A percentile compares a stretch with the other conserved stretches of the same genome.
Evolutionary conservation across 2,888 invertebrate species (phyloP).

Genomic region (Aplocera efformata): DNA sequence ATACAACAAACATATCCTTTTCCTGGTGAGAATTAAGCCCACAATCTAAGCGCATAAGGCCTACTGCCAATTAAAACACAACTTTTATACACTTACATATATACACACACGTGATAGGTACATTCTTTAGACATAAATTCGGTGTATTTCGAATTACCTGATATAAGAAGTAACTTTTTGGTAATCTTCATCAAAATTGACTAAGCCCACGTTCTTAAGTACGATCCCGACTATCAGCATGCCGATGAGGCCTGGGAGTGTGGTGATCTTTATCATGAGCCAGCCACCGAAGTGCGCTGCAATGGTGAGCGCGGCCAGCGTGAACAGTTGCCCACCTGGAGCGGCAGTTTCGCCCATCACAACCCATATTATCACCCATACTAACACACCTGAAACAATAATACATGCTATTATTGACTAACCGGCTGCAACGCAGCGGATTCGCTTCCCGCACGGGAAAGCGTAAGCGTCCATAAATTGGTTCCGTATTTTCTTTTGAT

Average conservation of each 20-base stretch:
- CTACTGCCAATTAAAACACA: too few species aligned
- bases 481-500: too few species aligned
- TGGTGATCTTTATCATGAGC: conserved; percentile 86
- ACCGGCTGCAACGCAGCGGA: too few species aligned
- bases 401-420: background rate
- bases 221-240: conserved; percentile 92
- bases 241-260: conserved; percentile 91
- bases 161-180: conserved; percentile 84
- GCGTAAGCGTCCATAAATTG: too few species aligned
- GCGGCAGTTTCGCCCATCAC: conserved; percentile 89
- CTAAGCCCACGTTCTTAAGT: conserved; percentile 85
- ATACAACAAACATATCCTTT: too few species aligned
- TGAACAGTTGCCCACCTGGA: conserved; percentile 91
- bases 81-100: too few species aligned
- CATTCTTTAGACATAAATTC: too few species aligned
- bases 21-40: too few species aligned
- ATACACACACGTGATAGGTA: too few species aligned
- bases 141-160: conserved; percentile 69
- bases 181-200: conserved; percentile 85
- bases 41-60: too few species aligned
- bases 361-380: conserved; percentile 89
- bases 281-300: conserved; percentile 91
- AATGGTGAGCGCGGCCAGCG: conserved; percentile 86
- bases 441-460: too few species aligned
- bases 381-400: conserved; percentile 77